Percentiles rank a stretch among this genome's conserved stretches.
Conservation (phyloP, 2,888 invertebrate genomes). For the Latrodectus elegans region DNA sequence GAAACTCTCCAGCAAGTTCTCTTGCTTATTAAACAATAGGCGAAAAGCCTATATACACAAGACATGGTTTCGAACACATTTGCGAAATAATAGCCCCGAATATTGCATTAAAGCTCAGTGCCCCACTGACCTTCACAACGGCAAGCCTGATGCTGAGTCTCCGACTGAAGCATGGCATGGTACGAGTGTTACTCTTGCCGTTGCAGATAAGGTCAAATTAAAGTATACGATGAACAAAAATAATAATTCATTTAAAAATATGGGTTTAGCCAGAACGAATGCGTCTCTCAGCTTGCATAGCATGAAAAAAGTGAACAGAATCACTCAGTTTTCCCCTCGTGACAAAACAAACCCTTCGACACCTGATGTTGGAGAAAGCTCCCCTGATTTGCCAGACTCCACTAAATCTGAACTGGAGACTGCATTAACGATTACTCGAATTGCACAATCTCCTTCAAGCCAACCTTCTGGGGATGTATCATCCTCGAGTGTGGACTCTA, state of each 20-base stretch:
- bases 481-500: slow-evolving; percentile 16
- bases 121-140: slow-evolving; percentile 20
- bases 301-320: slow-evolving; percentile 44
- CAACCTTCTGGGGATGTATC: slow-evolving; percentile 6
- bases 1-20: slow-evolving; percentile 17
- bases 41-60: slow-evolving; percentile 33
- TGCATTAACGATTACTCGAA: not conserved
- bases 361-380: slow-evolving; percentile 21
- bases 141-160: slow-evolving; percentile 24
- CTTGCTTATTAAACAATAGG: slow-evolving; percentile 2
- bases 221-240: slow-evolving; percentile 67
- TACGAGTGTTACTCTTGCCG: slow-evolving; percentile 45
- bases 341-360: slow-evolving; percentile 28
- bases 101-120: slow-evolving; percentile 20
- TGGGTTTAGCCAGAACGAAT: slow-evolving; percentile 69
- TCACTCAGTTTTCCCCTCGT: slow-evolving; percentile 12
- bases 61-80: slow-evolving; percentile 28
- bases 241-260: slow-evolving; percentile 52
- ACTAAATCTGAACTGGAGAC: slow-evolving; percentile 37
- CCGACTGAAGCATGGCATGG: slow-evolving; percentile 50
- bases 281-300: slow-evolving; percentile 61
- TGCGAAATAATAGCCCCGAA: slow-evolving; percentile 13
- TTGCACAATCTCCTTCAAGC: slow-evolving; percentile 11
- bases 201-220: slow-evolving; percentile 45
- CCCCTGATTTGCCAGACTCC: slow-evolving; percentile 35